Percentiles rank a stretch among this genome's conserved stretches.
phyloP scores from a whole-genome alignment of 2,113 vertebrate species.

The Microtus ochrogaster region DNA sequence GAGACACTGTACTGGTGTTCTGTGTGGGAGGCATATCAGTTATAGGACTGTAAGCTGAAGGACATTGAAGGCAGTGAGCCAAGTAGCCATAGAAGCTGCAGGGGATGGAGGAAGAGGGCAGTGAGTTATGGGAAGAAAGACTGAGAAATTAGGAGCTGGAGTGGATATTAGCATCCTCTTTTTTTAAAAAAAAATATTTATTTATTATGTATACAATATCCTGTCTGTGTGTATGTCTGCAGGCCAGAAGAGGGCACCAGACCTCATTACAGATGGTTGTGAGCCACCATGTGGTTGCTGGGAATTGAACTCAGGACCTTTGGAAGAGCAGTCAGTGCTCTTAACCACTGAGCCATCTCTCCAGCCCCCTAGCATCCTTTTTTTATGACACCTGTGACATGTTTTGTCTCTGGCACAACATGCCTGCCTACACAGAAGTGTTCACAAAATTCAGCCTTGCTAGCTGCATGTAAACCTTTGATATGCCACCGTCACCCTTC shows the following conservation, averaged over 20 bases:
- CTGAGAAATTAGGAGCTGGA: background rate
- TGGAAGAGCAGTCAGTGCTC: no score
- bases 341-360: no score
- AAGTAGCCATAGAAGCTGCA: background rate
- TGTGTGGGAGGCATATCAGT: accelerated
- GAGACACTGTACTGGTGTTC: background rate
- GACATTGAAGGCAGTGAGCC: background rate
- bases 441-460: background rate
- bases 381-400: background rate
- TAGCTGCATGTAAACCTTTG: background rate
- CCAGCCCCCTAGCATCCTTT: background rate
- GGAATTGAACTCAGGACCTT: no score
- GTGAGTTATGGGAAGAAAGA: background rate
- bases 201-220: no score
- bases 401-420: background rate
- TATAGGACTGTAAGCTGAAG: background rate
- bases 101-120: accelerated
- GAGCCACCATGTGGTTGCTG: no score
- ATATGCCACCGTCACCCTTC: background rate
- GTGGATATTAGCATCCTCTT: background rate
- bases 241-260: no score
- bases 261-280: no score
- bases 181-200: no score
- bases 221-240: no score
- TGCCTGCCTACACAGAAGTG: background rate